Base-by-base conservation (phyloP, 2,797 vertebrate species). In the Thripadectes ignobilis region DNA sequence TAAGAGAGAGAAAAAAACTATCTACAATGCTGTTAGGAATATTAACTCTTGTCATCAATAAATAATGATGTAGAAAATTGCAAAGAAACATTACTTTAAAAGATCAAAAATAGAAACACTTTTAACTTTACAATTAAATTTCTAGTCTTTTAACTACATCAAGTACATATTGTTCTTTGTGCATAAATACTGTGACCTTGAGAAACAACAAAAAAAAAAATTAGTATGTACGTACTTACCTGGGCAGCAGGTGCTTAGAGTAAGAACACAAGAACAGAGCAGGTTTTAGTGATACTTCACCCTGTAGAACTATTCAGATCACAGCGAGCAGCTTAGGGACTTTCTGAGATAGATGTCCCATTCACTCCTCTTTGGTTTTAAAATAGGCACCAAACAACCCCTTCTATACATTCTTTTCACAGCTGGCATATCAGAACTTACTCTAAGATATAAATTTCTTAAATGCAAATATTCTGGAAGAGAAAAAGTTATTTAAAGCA, bases 211-310 rank as follows among this genome's bases (percentile, higher is more conserved):
- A 48, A 73, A 34, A 26, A 23, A 26, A 23, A 52, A 68, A 39
- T 16, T 12, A 36, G 9, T 6, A 9, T 6, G 8, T 8, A 18
- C 0, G 1, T 3, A 38, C 3, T 10, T 46, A 79, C 21, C 16
- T 2, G 30, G 19, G 21, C 49, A 76, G 51, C 9, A 81, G 46
- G 16, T 84, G 16, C 17, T 89, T 62, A 23, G 30, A 67, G 13
- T 27, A 61, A 52, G 41, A 61, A 34, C 12, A 69, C 12, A 39
- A 61, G 32, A 61, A 24, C 1, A 79, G 20, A 82, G 10, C 1
- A 18, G 5, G 20, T 45, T 85, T 88, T 41, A 57, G 9, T 20
- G 27, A 23, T 46, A 22, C 1, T 74, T 76, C n/a, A 8, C 23
- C 14, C 3, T 0, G 0, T 10, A 69, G 14, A 84, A 30, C 19